Evolutionary conservation across 2,113 vertebrate genomes (phyloP).

Genomic region (Climacteris rufus): DNA sequence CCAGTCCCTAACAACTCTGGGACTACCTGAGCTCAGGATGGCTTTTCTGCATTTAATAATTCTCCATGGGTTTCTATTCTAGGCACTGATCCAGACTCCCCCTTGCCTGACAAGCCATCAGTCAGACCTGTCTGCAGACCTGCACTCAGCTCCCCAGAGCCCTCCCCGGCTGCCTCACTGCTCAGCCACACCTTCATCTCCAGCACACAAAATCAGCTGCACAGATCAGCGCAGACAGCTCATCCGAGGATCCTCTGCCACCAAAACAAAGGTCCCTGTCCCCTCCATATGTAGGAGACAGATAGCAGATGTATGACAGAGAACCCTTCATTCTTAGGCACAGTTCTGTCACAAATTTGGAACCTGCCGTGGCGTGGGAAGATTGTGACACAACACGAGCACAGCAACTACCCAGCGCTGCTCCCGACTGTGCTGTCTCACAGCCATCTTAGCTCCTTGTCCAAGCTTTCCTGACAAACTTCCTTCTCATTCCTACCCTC

Average conservation of each 20-base stretch:
- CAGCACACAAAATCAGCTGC: neutral
- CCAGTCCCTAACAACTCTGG: neutral
- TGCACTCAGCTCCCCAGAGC: fast-evolving
- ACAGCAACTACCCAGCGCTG: fast-evolving
- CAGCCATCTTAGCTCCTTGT: fast-evolving
- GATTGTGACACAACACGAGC: neutral
- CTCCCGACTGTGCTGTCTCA: neutral
- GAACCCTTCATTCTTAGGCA: neutral
- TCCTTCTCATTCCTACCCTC: neutral
- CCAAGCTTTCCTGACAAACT: neutral
- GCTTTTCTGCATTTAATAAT: neutral
- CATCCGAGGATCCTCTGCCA: neutral
- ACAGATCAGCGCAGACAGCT: neutral
- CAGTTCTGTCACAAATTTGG: neutral
- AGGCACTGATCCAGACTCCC: neutral
- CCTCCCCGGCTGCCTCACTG: fast-evolving
- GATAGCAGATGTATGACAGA: neutral
- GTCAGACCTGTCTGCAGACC: neutral
- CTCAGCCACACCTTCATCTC: neutral
- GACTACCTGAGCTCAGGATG: neutral
- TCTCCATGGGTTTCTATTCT: neutral
- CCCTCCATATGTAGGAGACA: neutral
- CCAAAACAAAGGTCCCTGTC: neutral
- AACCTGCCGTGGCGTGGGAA: fast-evolving
- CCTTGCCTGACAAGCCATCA: neutral